A percentile compares a stretch with the other conserved stretches of the same genome.
Conservation (phyloP, 37 sponge, comb jelly and placozoan genomes). For the Aphrocallistes beatrix region DNA sequence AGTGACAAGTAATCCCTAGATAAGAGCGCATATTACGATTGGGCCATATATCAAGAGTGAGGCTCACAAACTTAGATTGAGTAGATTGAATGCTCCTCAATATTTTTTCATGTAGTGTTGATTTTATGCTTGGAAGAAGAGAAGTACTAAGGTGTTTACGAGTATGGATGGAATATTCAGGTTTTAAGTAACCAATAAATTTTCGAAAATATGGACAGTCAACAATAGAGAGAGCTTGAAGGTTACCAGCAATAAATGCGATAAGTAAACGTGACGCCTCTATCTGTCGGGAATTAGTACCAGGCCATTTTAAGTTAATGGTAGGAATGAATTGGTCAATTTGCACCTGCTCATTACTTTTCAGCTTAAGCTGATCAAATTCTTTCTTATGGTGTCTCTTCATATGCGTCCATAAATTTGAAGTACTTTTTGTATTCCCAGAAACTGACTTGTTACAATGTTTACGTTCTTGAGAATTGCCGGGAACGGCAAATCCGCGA, state of each 20-base stretch:
- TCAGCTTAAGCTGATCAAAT: neutral
- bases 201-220: constrained; percentile 16
- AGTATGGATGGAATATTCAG: neutral
- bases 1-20: neutral
- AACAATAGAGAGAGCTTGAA: constrained; percentile 19
- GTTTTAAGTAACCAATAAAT: neutral
- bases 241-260: neutral
- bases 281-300: neutral
- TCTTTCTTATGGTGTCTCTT: neutral
- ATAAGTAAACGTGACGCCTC: neutral
- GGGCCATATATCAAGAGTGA: neutral
- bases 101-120: neutral
- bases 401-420: neutral
- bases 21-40: neutral
- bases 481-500: too few relatives aligned
- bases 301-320: neutral
- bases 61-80: neutral
- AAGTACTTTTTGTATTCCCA: neutral
- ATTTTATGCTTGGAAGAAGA: neutral
- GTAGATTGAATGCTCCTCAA: neutral
- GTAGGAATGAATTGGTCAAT: neutral
- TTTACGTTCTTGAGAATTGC: too few relatives aligned
- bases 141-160: neutral
- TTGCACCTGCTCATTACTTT: neutral
- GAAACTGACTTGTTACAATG: neutral